phyloP scores from a whole-genome alignment of 2,888 invertebrate genomes.

The Papilio gigon region DNA sequence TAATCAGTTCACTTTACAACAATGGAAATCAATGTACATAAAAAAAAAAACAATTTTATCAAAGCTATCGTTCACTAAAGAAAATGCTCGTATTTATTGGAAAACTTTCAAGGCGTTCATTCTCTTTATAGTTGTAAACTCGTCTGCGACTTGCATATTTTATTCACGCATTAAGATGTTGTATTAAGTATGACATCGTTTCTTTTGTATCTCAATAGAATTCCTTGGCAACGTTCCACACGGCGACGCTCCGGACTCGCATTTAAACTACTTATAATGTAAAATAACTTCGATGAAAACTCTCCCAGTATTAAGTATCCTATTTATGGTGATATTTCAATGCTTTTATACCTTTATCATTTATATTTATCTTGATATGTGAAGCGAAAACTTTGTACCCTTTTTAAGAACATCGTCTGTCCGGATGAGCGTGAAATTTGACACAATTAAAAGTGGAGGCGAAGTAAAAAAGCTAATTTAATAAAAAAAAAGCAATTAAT shows the following conservation, averaged over 20 bases:
- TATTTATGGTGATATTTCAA: not conserved
- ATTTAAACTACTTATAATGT: constrained; percentile 35
- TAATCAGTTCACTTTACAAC: too few species aligned
- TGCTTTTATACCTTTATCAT: not conserved
- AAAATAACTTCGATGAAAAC: constrained; percentile 21
- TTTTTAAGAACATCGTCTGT: too few species aligned
- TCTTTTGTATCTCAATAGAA: constrained; percentile 40
- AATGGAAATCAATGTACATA: too few species aligned
- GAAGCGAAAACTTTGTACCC: too few species aligned
- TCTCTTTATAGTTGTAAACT: constrained; percentile 21
- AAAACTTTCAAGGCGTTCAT: constrained; percentile 22
- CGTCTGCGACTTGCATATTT: constrained; percentile 27
- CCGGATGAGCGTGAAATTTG: too few species aligned
- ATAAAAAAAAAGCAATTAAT: too few species aligned
- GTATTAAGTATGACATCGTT: constrained; percentile 34
- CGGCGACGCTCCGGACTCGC: constrained; percentile 18
- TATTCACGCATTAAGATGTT: constrained; percentile 30
- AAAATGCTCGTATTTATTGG: constrained; percentile 5
- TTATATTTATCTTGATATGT: too few species aligned
- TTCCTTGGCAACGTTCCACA: constrained; percentile 39
- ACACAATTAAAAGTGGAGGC: too few species aligned
- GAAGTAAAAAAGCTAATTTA: too few species aligned
- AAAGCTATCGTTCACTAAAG: not conserved
- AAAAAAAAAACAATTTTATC: not conserved
- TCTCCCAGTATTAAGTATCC: not conserved